These are phyloP conservation scores for Troides oblongomaculatus DNA, from an alignment of 2,888 invertebrate species.

Conservation along the genomic window DNA sequence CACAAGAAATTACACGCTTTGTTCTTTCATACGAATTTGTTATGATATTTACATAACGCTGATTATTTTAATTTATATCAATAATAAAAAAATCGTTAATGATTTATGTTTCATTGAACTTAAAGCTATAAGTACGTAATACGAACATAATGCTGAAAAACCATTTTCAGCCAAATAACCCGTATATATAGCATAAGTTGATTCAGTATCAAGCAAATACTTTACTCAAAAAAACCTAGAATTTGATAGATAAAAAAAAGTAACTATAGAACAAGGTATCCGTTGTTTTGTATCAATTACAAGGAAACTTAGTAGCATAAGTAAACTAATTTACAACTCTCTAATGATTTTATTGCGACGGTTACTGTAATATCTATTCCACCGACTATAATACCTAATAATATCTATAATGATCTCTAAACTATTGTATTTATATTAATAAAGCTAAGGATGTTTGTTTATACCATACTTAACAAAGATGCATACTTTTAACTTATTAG, in stretches of 20 bases:
- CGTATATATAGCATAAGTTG: no score
- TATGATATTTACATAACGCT: no score
- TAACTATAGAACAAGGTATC: background rate
- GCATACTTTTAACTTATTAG: background rate
- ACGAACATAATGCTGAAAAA: no score
- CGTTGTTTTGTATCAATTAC: slow-evolving; percentile 16
- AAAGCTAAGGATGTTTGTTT: slow-evolving; percentile 6
- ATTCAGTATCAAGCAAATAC: background rate
- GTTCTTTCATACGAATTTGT: no score
- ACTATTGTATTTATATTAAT: slow-evolving; percentile 5
- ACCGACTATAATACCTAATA: slow-evolving; percentile 21
- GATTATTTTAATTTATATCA: no score
- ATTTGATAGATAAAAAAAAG: background rate
- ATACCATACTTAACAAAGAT: background rate
- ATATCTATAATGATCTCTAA: background rate
- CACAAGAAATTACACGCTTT: no score
- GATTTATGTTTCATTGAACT: no score
- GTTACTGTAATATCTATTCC: slow-evolving; percentile 34
- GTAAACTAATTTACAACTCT: slow-evolving; percentile 3
- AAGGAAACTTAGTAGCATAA: background rate
- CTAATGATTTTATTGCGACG: slow-evolving; percentile 35
- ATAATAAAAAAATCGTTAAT: no score
- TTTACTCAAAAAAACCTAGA: background rate
- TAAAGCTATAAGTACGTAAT: no score
- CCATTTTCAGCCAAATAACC: no score